Conservation (phyloP, 2,113 vertebrate genomes). For the Porphyrio hochstetteri region DNA sequence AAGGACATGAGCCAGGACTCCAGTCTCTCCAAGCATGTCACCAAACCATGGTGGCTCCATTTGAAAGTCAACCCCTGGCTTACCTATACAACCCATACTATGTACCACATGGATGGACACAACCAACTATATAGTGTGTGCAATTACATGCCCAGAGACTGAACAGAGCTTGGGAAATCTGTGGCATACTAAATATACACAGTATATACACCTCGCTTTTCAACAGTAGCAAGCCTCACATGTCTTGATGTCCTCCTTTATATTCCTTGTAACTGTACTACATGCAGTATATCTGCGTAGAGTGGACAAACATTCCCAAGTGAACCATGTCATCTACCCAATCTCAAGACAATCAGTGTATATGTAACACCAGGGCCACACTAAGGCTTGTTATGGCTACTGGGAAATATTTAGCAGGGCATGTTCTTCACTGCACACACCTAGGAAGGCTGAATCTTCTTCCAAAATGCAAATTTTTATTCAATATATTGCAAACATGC, state of each 20-base stretch:
- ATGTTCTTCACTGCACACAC: neutral
- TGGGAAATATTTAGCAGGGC: neutral
- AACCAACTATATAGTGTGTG: accelerated
- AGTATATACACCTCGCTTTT: neutral
- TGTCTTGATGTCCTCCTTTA: neutral
- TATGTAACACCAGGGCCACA: neutral
- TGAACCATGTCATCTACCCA: accelerated
- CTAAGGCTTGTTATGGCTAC: neutral
- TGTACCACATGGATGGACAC: accelerated
- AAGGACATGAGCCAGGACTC: neutral
- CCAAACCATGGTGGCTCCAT: neutral
- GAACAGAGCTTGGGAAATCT: neutral
- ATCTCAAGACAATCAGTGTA: accelerated
- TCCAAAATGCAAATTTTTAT: neutral
- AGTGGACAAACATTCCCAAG: neutral
- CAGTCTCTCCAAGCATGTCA: neutral
- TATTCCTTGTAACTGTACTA: neutral
- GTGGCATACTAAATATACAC: neutral
- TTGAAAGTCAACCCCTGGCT: neutral
- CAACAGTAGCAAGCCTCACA: neutral
- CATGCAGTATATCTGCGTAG: neutral
- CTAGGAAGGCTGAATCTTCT: neutral
- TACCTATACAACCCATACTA: neutral
- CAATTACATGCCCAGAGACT: neutral
- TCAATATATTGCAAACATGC: neutral